Base-by-base conservation (phyloP, 2,888 invertebrate species). In the Aspidiotus destructor region DNA sequence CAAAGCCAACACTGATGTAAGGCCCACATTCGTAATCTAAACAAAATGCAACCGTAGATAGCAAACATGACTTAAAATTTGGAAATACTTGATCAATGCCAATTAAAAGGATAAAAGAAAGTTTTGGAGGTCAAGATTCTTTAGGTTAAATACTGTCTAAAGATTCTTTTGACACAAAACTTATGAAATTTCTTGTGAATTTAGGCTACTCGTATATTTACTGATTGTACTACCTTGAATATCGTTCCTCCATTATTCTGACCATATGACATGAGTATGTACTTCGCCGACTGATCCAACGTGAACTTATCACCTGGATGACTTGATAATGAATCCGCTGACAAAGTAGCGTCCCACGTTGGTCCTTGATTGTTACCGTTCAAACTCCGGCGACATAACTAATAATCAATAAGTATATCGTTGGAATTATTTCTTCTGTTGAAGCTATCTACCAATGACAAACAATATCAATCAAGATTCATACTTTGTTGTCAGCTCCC, bases 401-500 rank as follows among this genome's bases (percentile, higher is more conserved):
- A 28, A 28, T 28, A 28, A 28, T 41, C 16, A 62, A 55, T 7
- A 2, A 2, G 44, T 62, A 61, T 57, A 3, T 28, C 1, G 1
- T 28, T 28, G 2, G 5, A 28, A 28, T 28, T 28, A 28, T 1
- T 28, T 28, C 5, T 3, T 5, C 28, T 5, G 28, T 3, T 54
- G 8, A 54, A 15, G 13, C 55, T 17, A 3, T 40, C 40, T 17
- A 55, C n/a, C 2, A 58, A 28, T 5, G 28, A 28, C 28, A 28
- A 28, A 28, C 5, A 28, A 28, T 28, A 28, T 28, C 28, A 28
- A 28, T 28, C n/a, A n/a, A n/a, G n/a, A 28, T 28, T 28, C 28
- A 28, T 62, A 82, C 82, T 75, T 81, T 82, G 72, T 80, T 81
- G 73, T 84, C 83, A 63, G 78, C 77, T 41, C 82, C 83, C 71